Conservation (phyloP, 2,113 vertebrate genomes). For the Poecilia latipinna region DNA sequence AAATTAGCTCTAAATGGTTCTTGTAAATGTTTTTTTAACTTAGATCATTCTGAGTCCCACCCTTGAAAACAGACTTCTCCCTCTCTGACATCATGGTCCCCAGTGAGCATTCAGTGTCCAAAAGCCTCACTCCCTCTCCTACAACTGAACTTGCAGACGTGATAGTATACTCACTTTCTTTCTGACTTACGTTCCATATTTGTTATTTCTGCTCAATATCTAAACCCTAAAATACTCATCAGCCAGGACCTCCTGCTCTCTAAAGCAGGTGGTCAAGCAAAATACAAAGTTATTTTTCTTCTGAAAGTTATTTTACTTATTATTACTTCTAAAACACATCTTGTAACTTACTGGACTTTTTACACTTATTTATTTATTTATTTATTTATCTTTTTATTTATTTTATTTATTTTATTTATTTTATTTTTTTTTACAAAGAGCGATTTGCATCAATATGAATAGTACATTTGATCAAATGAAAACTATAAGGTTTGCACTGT, state of each 20-base stretch:
- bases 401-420: too few relatives aligned
- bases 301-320: too few relatives aligned
- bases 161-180: not conserved
- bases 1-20: conserved; percentile 46
- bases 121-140: conserved; percentile 26
- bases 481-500: not conserved
- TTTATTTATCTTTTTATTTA: too few relatives aligned
- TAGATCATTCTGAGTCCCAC: conserved; percentile 76
- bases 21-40: conserved; percentile 75
- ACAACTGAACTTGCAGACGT: conserved; percentile 6
- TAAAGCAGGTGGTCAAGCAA: not conserved
- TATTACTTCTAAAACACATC: too few relatives aligned
- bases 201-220: not conserved
- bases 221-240: not conserved
- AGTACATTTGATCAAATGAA: not conserved
- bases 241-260: not conserved
- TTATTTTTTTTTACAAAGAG: not conserved
- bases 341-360: too few relatives aligned
- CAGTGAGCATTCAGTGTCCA: conserved; percentile 40
- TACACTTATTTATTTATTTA: too few relatives aligned
- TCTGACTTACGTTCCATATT: not conserved
- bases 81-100: conserved; percentile 69
- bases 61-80: conserved; percentile 71
- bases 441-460: not conserved
- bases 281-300: not conserved